phyloP scores from a whole-genome alignment of 2,797 vertebrate genomes.

The Notolabrus celidotus region DNA sequence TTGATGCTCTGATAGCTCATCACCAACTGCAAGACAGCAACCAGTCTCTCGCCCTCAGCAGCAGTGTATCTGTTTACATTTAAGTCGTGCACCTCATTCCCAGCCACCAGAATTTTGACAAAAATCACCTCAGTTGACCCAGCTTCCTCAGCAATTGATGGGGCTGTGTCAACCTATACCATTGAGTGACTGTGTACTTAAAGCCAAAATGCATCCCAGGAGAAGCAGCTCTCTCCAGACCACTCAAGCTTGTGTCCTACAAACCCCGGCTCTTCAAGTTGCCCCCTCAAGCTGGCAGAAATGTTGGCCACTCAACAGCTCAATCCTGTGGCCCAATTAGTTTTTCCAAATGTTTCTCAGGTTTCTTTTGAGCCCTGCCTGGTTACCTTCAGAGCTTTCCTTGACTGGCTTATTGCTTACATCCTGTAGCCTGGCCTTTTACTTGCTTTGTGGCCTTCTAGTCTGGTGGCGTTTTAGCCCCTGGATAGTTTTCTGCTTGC shows the following conservation, averaged over 20 bases:
- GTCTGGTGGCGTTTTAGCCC: background rate
- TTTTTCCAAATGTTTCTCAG: background rate
- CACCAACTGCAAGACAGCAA: background rate
- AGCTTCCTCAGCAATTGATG: conserved; percentile 22
- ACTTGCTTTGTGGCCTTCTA: background rate
- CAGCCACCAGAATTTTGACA: conserved; percentile 8
- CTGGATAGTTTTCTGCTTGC: background rate
- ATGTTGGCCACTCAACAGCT: conserved; percentile 29
- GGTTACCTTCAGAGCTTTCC: background rate
- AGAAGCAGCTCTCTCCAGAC: conserved; percentile 30
- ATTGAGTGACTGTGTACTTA: conserved; percentile 13
- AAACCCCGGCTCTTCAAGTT: conserved; percentile 38
- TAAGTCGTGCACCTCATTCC: conserved; percentile 2
- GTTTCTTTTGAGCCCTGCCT: background rate
- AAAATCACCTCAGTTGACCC: background rate
- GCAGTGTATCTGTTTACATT: background rate
- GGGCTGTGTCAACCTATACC: conserved; percentile 19
- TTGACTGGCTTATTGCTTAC: background rate
- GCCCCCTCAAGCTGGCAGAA: conserved; percentile 18
- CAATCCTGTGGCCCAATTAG: conserved; percentile 28
- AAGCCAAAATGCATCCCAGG: conserved; percentile 26
- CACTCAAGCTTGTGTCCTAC: conserved; percentile 40
- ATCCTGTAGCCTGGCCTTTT: background rate
- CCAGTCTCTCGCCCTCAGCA: conserved; percentile 26
- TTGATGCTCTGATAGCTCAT: background rate